phyloP scores from a whole-genome alignment of 2,797 vertebrate genomes.

The Rachycentron canadum region DNA sequence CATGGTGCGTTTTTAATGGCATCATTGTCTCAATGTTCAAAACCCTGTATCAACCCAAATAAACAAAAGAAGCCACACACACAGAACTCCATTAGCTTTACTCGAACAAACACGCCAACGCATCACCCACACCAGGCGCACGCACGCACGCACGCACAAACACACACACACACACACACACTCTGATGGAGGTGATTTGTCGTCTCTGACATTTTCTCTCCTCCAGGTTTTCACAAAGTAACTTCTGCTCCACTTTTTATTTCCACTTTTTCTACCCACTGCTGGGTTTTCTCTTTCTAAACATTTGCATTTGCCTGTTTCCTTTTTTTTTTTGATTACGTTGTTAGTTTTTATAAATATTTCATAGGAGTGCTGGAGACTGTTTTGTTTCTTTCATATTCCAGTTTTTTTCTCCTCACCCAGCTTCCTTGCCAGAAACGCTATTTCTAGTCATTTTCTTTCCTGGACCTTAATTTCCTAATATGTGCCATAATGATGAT shows the following conservation, averaged over 20 bases:
- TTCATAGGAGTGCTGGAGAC: background rate
- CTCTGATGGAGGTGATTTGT: constrained; percentile 40
- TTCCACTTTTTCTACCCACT: constrained; percentile 1
- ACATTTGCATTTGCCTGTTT: background rate
- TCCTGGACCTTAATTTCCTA: background rate
- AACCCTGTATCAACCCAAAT: too few species aligned
- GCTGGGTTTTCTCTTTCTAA: background rate
- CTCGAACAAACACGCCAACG: background rate
- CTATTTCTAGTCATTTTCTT: background rate
- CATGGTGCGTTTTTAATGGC: background rate
- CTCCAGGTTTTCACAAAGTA: constrained; percentile 32
- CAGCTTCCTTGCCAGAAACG: background rate
- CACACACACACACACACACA: background rate
- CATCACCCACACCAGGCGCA: background rate
- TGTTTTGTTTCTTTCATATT: background rate
- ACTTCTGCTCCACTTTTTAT: constrained; percentile 21
- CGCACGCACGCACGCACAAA: background rate
- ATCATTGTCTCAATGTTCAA: background rate
- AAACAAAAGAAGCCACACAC: background rate
- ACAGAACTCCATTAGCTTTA: background rate
- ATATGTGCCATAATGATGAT: constrained; percentile 4
- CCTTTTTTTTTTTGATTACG: background rate
- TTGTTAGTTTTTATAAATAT: background rate
- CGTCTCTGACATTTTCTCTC: constrained; percentile 28
- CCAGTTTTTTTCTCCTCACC: background rate